phyloP scores from a whole-genome alignment of 2,888 invertebrate genomes.

The Hydriomena furcata region DNA sequence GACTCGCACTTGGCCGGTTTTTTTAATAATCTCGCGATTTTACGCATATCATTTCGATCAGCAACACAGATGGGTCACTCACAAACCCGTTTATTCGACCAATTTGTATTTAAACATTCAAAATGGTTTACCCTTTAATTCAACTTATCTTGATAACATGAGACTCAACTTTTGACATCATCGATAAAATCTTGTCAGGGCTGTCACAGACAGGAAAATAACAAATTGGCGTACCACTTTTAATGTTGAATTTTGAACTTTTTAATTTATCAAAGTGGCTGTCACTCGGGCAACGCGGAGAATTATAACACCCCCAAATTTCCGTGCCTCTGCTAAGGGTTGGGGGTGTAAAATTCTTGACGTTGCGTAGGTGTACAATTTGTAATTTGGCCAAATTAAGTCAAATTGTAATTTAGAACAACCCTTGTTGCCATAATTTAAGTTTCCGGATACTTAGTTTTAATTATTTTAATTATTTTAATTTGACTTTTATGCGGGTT shows the following conservation, averaged over 20 bases:
- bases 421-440: conserved; percentile 38
- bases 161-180: conserved; percentile 37
- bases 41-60: not conserved
- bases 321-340: conserved; percentile 42
- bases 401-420: conserved; percentile 53
- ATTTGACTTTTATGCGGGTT: conserved; percentile 19
- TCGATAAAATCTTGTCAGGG: conserved; percentile 46
- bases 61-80: conserved; percentile 1
- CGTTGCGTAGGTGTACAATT: conserved; percentile 33
- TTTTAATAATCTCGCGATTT: not conserved
- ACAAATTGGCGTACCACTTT: conserved; percentile 49
- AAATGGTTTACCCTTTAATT: conserved; percentile 14
- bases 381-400: conserved; percentile 48
- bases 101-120: conserved; percentile 3
- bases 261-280: conserved; percentile 55
- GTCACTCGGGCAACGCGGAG: conserved; percentile 42
- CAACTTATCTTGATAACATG: conserved; percentile 26
- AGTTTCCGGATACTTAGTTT: conserved; percentile 36
- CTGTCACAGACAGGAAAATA: conserved; percentile 39
- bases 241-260: conserved; percentile 44
- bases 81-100: not conserved
- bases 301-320: conserved; percentile 44
- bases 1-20: no score
- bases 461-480: conserved; percentile 35
- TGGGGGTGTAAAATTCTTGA: conserved; percentile 50